These are phyloP conservation scores for Bombus pascuorum DNA, from an alignment of 1,140 invertebrate genomes.

Conservation along the genomic window DNA sequence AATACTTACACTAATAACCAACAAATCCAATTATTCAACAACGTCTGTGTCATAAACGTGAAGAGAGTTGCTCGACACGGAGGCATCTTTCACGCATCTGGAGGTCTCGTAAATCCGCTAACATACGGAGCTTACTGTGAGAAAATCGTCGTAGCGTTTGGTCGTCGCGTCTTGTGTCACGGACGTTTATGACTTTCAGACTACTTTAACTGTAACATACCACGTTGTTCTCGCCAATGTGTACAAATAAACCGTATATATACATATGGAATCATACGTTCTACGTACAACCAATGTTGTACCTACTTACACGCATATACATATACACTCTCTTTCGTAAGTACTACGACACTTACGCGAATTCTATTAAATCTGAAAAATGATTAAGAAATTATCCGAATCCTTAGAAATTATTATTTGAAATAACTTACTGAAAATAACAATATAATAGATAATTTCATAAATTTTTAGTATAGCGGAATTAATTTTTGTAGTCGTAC, in stretches of 20 bases:
- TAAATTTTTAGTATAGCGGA: too few species aligned
- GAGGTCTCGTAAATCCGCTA: slow-evolving; percentile 41
- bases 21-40: slow-evolving; percentile 29
- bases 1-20: slow-evolving; percentile 5
- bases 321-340: neutral
- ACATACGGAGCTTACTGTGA: slow-evolving; percentile 2
- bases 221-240: neutral
- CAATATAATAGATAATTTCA: too few species aligned
- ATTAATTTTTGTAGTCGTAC: too few species aligned
- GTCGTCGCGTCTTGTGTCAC: slow-evolving; percentile 20
- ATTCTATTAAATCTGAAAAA: too few species aligned
- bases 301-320: neutral
- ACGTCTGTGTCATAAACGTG: neutral
- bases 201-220: slow-evolving; percentile 50
- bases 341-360: too few species aligned
- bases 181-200: slow-evolving; percentile 53
- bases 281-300: neutral
- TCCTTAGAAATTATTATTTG: too few species aligned
- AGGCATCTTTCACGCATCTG: slow-evolving; percentile 20
- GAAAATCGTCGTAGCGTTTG: slow-evolving; percentile 23
- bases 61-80: neutral
- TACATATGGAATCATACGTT: neutral
- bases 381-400: too few species aligned
- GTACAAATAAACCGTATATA: neutral
- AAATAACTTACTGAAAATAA: too few species aligned